Base-by-base conservation (phyloP, 1,140 invertebrate genomes). In the Aphelenchoides avenae region DNA sequence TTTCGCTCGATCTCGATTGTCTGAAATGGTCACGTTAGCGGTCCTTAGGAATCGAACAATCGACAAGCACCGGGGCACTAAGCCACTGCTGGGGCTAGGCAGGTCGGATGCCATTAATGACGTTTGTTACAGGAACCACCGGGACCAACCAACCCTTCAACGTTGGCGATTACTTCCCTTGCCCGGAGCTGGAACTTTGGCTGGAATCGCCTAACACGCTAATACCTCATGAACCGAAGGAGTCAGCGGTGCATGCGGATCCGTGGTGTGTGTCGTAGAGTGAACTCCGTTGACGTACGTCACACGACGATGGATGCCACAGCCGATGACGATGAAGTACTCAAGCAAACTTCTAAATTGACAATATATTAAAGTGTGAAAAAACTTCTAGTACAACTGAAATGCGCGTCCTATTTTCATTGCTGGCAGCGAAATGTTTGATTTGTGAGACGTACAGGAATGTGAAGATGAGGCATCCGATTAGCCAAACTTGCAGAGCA, bases 261-360 rank as follows among this genome's bases (percentile, higher is more conserved):
- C 20, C n/a, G 40, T 5, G 40, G 47, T 20, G 26, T 27, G n/a
- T n/a, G n/a, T n/a, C 20, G 18, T 57, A 43, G 30, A 15, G 39
- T 24, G 26, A 27, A 1, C 22, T 56, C 7, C 20, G 22, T 18
- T 29, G 49, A 30, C 26, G 52, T 20, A 55, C 29, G 2, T 15
- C 24, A 33, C 27, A 39, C 26, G 29, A 15, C 41, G 31, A 27
- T 52, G 49, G n/a, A 20, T 18, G 4, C 48, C 13, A 15, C 42
- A 58, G 24, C 66, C 52, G 36, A 67, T 67, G 9, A 67, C 65
- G 9, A 67, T 33, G 37, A 67, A 67, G 20, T 67, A 67, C 42
- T 67, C 65, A 26, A 67, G 15, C 30, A 67, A 53, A 11, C n/a
- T n/a, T n/a, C n/a, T n/a, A n/a, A n/a, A n/a, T n/a, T n/a, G n/a